These are phyloP conservation scores for Frankliniella fusca DNA, from an alignment of 2,888 invertebrate genomes.

Conservation along the genomic window DNA sequence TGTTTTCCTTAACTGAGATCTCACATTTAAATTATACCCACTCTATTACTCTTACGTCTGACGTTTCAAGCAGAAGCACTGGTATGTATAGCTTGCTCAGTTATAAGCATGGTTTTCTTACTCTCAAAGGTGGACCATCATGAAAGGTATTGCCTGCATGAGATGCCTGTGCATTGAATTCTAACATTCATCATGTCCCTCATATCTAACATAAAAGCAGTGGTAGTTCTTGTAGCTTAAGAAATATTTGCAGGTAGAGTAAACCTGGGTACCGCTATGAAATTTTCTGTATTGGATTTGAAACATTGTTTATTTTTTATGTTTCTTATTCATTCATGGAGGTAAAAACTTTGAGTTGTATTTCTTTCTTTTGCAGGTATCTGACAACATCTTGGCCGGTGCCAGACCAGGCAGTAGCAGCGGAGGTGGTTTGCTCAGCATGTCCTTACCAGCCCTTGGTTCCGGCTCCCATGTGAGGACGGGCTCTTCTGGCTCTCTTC, in stretches of 20 bases:
- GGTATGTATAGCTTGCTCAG: conserved; percentile 19
- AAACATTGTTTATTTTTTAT: not conserved
- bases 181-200: conserved; percentile 6
- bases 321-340: not conserved
- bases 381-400: not conserved
- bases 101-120: conserved; percentile 10
- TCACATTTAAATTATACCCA: not conserved
- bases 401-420: not conserved
- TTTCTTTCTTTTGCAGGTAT: not conserved
- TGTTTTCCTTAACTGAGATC: not conserved
- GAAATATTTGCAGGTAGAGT: conserved; percentile 4
- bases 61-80: conserved; percentile 15
- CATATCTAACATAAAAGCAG: conserved; percentile 3
- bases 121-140: conserved; percentile 20
- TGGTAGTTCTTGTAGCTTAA: not conserved
- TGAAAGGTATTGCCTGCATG: conserved; percentile 24
- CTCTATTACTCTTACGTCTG: conserved; percentile 10
- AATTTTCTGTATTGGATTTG: not conserved
- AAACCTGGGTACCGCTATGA: not conserved
- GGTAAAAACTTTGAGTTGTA: not conserved
- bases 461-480: conserved; percentile 49
- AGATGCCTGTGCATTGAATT: conserved; percentile 1
- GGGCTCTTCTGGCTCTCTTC: conserved; percentile 29
- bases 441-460: conserved; percentile 49
- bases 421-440: conserved; percentile 39